These are phyloP conservation scores for Xiphorhynchus erythropygius DNA, from an alignment of 2,797 vertebrate genomes.

Conservation along the genomic window DNA sequence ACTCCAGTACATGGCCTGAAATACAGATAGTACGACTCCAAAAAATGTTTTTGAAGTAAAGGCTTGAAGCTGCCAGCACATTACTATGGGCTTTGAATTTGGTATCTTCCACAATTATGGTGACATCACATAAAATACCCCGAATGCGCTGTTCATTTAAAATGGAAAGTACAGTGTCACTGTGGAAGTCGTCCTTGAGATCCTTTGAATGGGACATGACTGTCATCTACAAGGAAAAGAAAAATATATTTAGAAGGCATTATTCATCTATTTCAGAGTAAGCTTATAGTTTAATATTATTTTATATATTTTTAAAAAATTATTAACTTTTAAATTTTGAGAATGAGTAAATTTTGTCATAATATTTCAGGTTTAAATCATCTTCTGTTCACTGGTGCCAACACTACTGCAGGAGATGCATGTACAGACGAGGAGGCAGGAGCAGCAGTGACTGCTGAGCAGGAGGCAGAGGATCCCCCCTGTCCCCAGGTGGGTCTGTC, in stretches of 20 bases:
- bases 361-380: neutral
- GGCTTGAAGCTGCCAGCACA: constrained; percentile 93
- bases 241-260: neutral
- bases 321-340: neutral
- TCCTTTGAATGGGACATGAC: constrained; percentile 88
- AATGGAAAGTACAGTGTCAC: constrained; percentile 88
- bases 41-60: constrained; percentile 94
- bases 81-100: constrained; percentile 98
- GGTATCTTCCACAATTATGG: constrained; percentile 96
- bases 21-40: constrained; percentile 85
- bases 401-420: neutral
- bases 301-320: neutral
- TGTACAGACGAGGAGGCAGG: neutral
- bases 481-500: rapidly evolving
- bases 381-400: neutral
- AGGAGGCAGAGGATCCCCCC: neutral
- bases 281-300: neutral
- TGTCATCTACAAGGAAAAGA: constrained; percentile 83
- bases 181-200: constrained; percentile 91
- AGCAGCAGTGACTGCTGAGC: neutral
- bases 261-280: neutral
- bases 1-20: constrained; percentile 91
- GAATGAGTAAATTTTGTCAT: neutral
- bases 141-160: constrained; percentile 94
- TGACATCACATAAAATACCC: constrained; percentile 95